These are phyloP conservation scores for Toxostoma redivivum DNA, from an alignment of 2,113 vertebrate genomes.

Conservation along the genomic window DNA sequence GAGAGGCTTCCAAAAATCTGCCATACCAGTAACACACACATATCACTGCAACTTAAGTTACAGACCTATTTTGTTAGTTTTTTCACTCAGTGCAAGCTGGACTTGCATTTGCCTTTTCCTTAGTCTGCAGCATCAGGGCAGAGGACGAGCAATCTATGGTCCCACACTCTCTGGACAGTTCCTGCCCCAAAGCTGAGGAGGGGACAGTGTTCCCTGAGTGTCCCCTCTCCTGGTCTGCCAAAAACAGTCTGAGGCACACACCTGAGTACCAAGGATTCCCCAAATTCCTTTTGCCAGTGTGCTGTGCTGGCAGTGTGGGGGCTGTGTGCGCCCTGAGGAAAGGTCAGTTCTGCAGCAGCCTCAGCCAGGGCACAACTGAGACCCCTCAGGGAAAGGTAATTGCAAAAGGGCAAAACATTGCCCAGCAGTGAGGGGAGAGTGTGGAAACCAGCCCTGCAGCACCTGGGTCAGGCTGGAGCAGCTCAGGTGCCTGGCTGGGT, in stretches of 20 bases:
- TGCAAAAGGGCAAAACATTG: background rate
- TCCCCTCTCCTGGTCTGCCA: background rate
- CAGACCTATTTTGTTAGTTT: background rate
- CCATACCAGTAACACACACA: accelerated
- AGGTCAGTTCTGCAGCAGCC: background rate
- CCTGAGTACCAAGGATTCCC: background rate
- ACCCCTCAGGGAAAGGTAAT: accelerated
- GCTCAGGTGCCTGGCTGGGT: background rate
- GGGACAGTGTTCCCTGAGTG: accelerated
- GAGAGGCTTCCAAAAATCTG: accelerated
- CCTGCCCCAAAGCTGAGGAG: background rate
- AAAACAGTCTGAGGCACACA: accelerated
- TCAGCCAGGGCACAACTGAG: accelerated
- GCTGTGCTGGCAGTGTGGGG: background rate
- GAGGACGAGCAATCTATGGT: accelerated
- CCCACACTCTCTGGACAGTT: accelerated
- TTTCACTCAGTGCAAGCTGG: accelerated
- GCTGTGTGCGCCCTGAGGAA: too few relatives aligned
- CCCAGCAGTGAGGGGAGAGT: background rate
- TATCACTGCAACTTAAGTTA: background rate
- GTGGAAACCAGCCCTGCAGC: accelerated
- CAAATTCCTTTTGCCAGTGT: accelerated
- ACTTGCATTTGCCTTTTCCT: background rate
- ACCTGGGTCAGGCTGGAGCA: accelerated
- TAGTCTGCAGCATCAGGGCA: accelerated